These are phyloP conservation scores for Watsonalla cultraria DNA, from an alignment of 2,888 invertebrate species.

Conservation along the genomic window DNA sequence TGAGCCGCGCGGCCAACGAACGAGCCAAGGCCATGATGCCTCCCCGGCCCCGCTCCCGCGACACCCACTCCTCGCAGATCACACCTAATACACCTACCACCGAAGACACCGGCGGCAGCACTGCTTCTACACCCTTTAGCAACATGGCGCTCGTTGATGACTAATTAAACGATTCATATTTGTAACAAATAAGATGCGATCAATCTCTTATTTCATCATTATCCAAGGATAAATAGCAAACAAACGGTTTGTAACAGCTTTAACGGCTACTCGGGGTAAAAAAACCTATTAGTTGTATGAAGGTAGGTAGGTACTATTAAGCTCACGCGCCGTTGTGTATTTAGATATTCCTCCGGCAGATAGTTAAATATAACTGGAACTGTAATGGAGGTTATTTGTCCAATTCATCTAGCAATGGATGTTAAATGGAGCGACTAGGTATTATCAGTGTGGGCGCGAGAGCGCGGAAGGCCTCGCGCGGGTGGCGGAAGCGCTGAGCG, in stretches of 20 bases:
- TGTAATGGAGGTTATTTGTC: conserved; percentile 20
- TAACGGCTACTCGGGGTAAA: conserved; percentile 2
- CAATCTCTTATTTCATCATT: not conserved
- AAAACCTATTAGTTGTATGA: conserved; percentile 2
- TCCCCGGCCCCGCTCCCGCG: conserved; percentile 21
- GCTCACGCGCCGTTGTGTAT: not conserved
- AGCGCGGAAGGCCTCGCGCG: conserved; percentile 37
- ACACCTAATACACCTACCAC: conserved; percentile 14
- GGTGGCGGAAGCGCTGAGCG: conserved; percentile 35
- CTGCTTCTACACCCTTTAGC: conserved; percentile 2
- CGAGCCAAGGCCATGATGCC: conserved; percentile 65
- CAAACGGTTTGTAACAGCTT: not conserved
- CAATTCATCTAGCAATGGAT: conserved; percentile 17
- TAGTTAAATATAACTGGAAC: conserved; percentile 15
- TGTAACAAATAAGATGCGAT: not conserved
- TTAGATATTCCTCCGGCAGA: conserved; percentile 1
- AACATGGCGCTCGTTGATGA: not conserved
- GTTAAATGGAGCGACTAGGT: conserved; percentile 12
- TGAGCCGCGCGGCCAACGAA: conserved; percentile 59
- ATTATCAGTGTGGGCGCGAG: conserved; percentile 23
- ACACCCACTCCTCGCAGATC: conserved; percentile 20
- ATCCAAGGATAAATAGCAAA: not conserved
- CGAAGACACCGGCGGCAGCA: conserved; percentile 14
- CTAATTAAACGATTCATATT: not conserved
- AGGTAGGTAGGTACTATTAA: conserved; percentile 1